Percentiles rank a stretch among this genome's conserved stretches.
Evolutionary conservation across 2,113 vertebrate genomes (phyloP).

Genomic region (Leptosomus discolor): DNA sequence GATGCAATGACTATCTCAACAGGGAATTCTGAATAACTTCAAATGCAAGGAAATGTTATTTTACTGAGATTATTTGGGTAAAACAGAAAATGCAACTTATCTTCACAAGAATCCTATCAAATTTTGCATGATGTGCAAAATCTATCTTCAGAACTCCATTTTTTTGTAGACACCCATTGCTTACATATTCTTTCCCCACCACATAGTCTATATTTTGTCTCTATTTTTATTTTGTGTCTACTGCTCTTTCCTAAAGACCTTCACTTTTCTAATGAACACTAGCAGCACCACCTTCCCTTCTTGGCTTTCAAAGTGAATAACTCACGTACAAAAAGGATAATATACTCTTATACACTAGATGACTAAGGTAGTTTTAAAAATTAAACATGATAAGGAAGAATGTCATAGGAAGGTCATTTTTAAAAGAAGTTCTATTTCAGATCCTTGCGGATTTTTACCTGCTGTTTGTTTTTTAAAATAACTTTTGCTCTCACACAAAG

Average conservation of each 20-base stretch:
- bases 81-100: neutral
- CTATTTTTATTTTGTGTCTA: neutral
- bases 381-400: too few species aligned
- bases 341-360: neutral
- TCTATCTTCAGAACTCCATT: neutral
- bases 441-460: neutral
- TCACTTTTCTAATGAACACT: neutral
- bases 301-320: neutral
- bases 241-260: neutral
- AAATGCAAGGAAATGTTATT: neutral
- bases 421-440: neutral
- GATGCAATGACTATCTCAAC: neutral
- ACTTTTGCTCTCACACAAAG: slow-evolving; percentile 48
- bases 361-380: neutral
- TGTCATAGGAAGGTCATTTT: neutral
- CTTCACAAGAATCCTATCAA: neutral
- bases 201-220: accelerated
- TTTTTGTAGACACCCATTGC: neutral
- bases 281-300: neutral
- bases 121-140: neutral
- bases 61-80: neutral
- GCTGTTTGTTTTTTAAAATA: neutral
- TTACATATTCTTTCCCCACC: neutral
- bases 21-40: neutral
- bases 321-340: neutral